These are phyloP conservation scores for Athalia rosae DNA, from an alignment of 2,888 invertebrate species.

Conservation along the genomic window DNA sequence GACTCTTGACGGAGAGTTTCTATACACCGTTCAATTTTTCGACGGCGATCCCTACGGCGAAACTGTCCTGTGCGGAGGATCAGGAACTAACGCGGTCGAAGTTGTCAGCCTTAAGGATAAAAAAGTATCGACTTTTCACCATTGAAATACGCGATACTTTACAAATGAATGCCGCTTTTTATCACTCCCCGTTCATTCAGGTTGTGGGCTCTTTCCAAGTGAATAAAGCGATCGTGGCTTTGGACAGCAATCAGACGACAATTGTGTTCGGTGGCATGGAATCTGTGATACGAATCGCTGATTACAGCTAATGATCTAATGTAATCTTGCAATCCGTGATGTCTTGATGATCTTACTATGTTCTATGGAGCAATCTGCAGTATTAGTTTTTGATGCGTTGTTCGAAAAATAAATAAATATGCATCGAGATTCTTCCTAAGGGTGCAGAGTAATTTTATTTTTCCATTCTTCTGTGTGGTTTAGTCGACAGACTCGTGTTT, in stretches of 20 bases:
- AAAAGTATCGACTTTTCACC: conserved; percentile 49
- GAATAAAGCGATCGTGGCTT: conserved; percentile 64
- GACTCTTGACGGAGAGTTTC: conserved; percentile 77
- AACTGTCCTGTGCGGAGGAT: conserved; percentile 66
- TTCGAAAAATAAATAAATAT: too few relatives aligned
- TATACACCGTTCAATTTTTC: conserved; percentile 76
- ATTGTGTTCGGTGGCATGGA: conserved; percentile 70
- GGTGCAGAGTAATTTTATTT: too few relatives aligned
- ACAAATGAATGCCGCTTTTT: not conserved
- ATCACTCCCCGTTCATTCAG: conserved; percentile 51
- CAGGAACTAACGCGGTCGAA: conserved; percentile 68
- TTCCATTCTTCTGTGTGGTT: too few relatives aligned
- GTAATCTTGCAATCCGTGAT: not conserved
- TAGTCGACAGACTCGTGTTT: too few relatives aligned
- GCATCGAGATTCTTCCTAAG: too few relatives aligned
- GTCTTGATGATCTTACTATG: too few relatives aligned
- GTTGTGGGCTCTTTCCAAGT: conserved; percentile 61
- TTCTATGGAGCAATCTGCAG: too few relatives aligned
- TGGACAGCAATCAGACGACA: conserved; percentile 62
- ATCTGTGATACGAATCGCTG: conserved; percentile 59
- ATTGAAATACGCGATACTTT: not conserved
- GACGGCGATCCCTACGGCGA: conserved; percentile 65
- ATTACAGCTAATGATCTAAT: conserved; percentile 54
- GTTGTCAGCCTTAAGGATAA: conserved; percentile 66
- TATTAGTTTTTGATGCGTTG: too few relatives aligned